Percentiles rank a stretch among this genome's conserved stretches.
These are phyloP conservation scores for Pomatostomus ruficeps DNA, from an alignment of 2,113 vertebrate species.

Conservation along the genomic window DNA sequence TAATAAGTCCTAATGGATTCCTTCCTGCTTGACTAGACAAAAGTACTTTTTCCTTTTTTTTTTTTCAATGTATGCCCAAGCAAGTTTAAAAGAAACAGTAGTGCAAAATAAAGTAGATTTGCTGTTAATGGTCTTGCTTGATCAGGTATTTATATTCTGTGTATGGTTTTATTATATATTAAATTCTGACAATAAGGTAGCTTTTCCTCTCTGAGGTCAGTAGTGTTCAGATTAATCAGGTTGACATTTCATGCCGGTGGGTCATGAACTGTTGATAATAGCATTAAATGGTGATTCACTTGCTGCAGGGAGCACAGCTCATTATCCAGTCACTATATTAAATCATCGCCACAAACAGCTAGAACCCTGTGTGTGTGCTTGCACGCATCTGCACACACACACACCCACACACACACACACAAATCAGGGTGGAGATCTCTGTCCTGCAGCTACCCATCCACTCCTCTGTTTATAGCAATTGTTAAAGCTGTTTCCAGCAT, in stretches of 20 bases:
- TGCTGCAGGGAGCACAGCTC: constrained; percentile 74
- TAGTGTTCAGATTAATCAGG: constrained; percentile 78
- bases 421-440: neutral
- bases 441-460: neutral
- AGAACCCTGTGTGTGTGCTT: neutral
- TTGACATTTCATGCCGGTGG: constrained; percentile 80
- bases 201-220: constrained; percentile 71
- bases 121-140: constrained; percentile 16
- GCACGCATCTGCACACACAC: neutral
- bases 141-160: constrained; percentile 31
- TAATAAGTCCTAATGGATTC: constrained; percentile 37
- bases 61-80: neutral
- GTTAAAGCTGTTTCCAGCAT: neutral
- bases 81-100: neutral
- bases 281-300: constrained; percentile 79
- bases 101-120: constrained; percentile 4
- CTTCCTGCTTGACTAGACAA: constrained; percentile 19
- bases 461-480: neutral
- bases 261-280: constrained; percentile 83
- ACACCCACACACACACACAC: neutral
- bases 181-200: constrained; percentile 54
- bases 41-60: neutral
- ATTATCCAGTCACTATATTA: constrained; percentile 75
- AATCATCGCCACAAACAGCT: constrained; percentile 72
- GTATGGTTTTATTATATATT: constrained; percentile 53